Conservation (phyloP, 2,888 invertebrate species). For the Drosophila anomalata region DNA sequence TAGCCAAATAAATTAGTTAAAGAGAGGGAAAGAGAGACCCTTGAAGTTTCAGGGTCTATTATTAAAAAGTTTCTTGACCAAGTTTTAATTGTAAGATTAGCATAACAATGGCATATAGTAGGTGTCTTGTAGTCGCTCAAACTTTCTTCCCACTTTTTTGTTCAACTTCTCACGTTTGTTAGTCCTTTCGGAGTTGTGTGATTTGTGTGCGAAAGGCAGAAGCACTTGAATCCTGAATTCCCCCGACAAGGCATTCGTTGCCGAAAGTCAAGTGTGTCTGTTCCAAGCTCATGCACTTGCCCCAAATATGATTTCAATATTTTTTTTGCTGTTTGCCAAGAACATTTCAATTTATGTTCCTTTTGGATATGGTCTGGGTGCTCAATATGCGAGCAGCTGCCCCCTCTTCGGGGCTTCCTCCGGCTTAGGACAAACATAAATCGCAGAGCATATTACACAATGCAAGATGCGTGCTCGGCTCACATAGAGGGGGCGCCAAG, state of each 20-base stretch:
- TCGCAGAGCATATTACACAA: slow-evolving; percentile 79
- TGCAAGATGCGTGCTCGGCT: slow-evolving; percentile 71
- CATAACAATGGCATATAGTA: neutral
- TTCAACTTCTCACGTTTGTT: slow-evolving; percentile 31
- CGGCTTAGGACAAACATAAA: slow-evolving; percentile 66
- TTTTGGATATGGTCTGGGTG: slow-evolving; percentile 40
- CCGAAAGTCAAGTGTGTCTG: slow-evolving; percentile 47
- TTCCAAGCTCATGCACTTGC: slow-evolving; percentile 46
- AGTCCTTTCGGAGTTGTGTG: slow-evolving; percentile 48
- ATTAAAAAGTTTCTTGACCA: neutral
- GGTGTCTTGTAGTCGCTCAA: slow-evolving; percentile 9
- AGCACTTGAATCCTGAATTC: slow-evolving; percentile 41
- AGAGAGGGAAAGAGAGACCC: too few species aligned
- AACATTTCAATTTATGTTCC: slow-evolving; percentile 74
- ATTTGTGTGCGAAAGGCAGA: slow-evolving; percentile 18
- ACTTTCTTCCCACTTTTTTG: slow-evolving; percentile 5
- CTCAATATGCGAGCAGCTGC: slow-evolving; percentile 73
- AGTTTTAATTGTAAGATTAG: slow-evolving; percentile 1
- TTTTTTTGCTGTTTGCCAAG: slow-evolving; percentile 41
- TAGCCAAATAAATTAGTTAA: neutral
- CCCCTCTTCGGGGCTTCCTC: slow-evolving; percentile 46
- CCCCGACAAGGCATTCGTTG: slow-evolving; percentile 40
- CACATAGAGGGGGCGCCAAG: slow-evolving; percentile 36
- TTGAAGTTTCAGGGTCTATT: too few species aligned
- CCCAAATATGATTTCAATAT: slow-evolving; percentile 71